These are phyloP conservation scores for Mesochorus sp. DNA, from an alignment of 2,888 invertebrate species.

Conservation along the genomic window DNA sequence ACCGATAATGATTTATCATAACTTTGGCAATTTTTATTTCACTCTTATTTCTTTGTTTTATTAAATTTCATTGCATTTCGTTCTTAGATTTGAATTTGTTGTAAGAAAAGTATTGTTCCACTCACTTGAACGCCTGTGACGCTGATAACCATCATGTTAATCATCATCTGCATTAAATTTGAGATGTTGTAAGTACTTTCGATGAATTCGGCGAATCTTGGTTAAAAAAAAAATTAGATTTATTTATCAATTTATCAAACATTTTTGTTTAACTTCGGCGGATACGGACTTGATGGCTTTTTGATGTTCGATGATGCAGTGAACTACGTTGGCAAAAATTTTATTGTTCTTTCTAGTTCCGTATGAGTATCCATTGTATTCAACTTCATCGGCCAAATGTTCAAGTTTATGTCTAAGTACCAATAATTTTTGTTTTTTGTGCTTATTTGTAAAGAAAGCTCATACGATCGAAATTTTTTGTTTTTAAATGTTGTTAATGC, in stretches of 20 bases:
- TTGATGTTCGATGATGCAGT: slow-evolving; percentile 47
- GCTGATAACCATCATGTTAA: slow-evolving; percentile 51
- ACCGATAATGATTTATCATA: background rate
- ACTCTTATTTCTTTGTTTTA: background rate
- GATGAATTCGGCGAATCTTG: slow-evolving; percentile 51
- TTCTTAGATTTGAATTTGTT: background rate
- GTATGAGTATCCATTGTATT: background rate
- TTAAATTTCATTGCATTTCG: background rate
- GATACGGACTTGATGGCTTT: slow-evolving; percentile 52
- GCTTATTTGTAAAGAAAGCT: background rate
- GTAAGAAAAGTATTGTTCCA: background rate
- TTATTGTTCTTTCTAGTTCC: background rate
- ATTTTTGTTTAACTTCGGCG: background rate
- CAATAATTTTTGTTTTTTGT: background rate
- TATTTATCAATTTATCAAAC: background rate
- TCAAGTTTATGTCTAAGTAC: slow-evolving; percentile 23
- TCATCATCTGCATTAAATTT: slow-evolving; percentile 43
- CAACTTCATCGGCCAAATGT: slow-evolving; percentile 21
- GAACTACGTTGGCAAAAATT: slow-evolving; percentile 11
- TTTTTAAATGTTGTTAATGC: background rate
- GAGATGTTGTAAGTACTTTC: slow-evolving; percentile 49
- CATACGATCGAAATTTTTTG: background rate
- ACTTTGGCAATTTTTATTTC: background rate
- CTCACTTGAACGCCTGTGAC: slow-evolving; percentile 53
- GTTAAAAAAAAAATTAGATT: slow-evolving; percentile 3